These are phyloP conservation scores for Geotrupes spiniger DNA, from an alignment of 2,888 invertebrate genomes.

Conservation along the genomic window DNA sequence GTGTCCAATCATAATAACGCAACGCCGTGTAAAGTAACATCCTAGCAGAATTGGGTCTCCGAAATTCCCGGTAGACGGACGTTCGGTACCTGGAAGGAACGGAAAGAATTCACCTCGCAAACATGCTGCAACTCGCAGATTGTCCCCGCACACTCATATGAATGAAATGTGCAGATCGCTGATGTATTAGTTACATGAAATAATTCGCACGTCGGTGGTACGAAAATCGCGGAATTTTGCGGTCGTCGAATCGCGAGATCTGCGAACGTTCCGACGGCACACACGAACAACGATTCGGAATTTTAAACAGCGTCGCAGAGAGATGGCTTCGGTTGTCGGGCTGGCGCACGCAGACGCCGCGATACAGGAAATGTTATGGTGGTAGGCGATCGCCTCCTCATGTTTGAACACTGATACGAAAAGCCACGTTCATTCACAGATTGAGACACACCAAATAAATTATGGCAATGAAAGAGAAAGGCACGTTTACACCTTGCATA, in stretches of 20 bases:
- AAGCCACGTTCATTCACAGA: slow-evolving; percentile 32
- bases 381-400: slow-evolving; percentile 33
- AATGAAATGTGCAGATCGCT: slow-evolving; percentile 16
- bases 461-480: slow-evolving; percentile 36
- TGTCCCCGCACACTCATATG: slow-evolving; percentile 10
- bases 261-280: too few species aligned
- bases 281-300: slow-evolving; percentile 4
- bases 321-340: too few species aligned
- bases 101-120: slow-evolving; percentile 14
- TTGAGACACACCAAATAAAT: slow-evolving; percentile 34
- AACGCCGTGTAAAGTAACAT: too few species aligned
- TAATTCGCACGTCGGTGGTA: too few species aligned
- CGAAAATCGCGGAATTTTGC: too few species aligned
- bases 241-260: too few species aligned
- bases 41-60: neutral
- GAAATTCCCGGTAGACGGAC: slow-evolving; percentile 14
- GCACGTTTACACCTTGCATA: slow-evolving; percentile 34
- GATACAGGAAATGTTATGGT: slow-evolving; percentile 31
- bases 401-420: slow-evolving; percentile 32
- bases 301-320: slow-evolving; percentile 24
- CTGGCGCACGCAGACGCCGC: slow-evolving; percentile 17
- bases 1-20: too few species aligned
- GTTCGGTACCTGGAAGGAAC: slow-evolving; percentile 12
- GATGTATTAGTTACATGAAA: slow-evolving; percentile 9
- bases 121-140: slow-evolving; percentile 9